These are phyloP conservation scores for Meriones unguiculatus DNA, from an alignment of 2,113 vertebrate species.

Conservation along the genomic window DNA sequence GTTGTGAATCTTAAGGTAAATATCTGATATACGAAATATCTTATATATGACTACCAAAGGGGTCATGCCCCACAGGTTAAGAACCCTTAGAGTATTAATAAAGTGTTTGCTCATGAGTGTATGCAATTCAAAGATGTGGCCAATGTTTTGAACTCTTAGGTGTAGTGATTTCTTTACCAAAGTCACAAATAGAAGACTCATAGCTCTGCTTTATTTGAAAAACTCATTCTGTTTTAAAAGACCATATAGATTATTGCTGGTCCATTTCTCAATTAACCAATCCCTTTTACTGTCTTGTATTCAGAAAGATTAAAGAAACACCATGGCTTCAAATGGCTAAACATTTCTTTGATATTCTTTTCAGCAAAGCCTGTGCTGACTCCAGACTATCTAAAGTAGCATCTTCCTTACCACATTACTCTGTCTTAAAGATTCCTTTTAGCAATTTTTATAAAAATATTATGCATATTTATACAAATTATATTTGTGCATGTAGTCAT, in stretches of 20 bases:
- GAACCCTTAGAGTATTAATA: neutral
- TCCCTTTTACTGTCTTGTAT: neutral
- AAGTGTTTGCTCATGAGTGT: constrained; percentile 45
- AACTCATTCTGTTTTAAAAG: neutral
- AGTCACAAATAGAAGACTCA: constrained; percentile 24
- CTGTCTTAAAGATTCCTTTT: neutral
- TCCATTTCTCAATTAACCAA: constrained; percentile 36
- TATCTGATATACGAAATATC: neutral
- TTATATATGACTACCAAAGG: neutral
- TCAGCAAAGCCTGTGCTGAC: neutral
- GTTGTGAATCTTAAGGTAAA: neutral
- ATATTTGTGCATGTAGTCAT: neutral
- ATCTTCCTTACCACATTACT: neutral
- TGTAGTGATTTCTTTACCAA: constrained; percentile 49
- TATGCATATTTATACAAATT: neutral
- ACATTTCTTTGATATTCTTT: neutral
- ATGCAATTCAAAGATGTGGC: constrained; percentile 56
- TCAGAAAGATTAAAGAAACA: neutral
- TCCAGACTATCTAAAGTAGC: neutral
- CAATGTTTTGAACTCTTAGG: constrained; percentile 41
- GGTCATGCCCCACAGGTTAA: neutral
- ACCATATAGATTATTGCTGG: neutral
- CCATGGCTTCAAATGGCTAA: neutral
- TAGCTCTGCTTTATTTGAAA: constrained; percentile 4
- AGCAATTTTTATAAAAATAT: neutral